Conservation (phyloP, 2,797 vertebrate species). For the Gallinago stenura region DNA sequence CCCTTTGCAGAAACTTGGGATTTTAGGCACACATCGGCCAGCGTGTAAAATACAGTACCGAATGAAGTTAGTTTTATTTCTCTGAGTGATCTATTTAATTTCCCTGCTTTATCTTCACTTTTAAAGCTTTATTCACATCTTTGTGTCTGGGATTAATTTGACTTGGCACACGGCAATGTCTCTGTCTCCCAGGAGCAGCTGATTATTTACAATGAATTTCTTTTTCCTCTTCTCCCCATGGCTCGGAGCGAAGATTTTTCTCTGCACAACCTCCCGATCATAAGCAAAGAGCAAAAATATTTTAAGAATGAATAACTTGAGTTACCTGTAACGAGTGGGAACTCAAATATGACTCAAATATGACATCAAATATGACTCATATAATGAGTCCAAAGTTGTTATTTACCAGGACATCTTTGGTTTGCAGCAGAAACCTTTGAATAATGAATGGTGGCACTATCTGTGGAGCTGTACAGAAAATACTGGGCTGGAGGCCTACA, state of each 20-base stretch:
- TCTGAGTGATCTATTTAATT: conserved; percentile 46
- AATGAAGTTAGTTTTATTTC: conserved; percentile 9
- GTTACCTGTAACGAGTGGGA: neutral
- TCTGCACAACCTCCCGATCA: neutral
- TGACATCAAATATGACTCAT: neutral
- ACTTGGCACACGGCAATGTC: conserved; percentile 46
- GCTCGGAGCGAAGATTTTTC: neutral
- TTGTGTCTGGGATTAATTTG: conserved; percentile 64
- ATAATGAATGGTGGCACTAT: neutral
- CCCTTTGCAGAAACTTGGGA: neutral
- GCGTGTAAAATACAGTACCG: neutral
- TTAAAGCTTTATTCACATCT: conserved; percentile 49
- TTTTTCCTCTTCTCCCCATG: neutral
- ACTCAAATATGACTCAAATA: neutral
- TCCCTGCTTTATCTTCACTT: conserved; percentile 17
- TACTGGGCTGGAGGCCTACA: neutral
- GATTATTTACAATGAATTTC: conserved; percentile 62
- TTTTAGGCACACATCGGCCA: neutral
- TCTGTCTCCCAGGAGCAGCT: conserved; percentile 64
- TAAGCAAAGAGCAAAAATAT: neutral
- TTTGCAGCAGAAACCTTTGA: neutral
- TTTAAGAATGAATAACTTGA: neutral
- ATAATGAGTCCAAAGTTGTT: neutral
- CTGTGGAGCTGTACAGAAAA: neutral
- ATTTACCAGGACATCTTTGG: neutral